Conservation (phyloP, 2,113 vertebrate species). For the Platycercus adscitus region DNA sequence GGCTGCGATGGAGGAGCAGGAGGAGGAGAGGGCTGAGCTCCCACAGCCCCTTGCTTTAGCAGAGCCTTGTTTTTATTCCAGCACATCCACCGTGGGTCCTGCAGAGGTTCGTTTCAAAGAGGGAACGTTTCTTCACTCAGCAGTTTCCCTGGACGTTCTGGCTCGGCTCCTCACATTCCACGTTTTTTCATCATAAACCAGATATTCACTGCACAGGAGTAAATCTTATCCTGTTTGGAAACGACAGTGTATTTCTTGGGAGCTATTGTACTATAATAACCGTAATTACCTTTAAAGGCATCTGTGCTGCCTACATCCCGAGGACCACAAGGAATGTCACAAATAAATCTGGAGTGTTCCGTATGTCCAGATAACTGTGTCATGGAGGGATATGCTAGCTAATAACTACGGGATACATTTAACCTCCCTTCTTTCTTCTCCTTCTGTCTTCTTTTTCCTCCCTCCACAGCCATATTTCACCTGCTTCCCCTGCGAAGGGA, state of each 20-base stretch:
- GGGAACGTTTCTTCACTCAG: neutral
- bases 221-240: neutral
- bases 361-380: neutral
- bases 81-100: neutral
- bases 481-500: neutral
- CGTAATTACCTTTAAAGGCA: neutral
- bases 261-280: neutral
- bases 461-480: neutral
- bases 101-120: neutral
- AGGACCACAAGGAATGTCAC: neutral
- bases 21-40: neutral
- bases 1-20: neutral
- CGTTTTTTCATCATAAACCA: neutral
- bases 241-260: neutral
- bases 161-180: neutral
- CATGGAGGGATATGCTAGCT: neutral
- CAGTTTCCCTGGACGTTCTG: neutral
- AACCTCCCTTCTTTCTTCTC: neutral
- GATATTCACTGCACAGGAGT: neutral
- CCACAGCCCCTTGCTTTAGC: rapidly evolving
- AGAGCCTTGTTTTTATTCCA: neutral
- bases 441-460: neutral
- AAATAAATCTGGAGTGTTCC: neutral
- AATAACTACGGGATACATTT: neutral
- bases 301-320: neutral